A percentile compares a stretch with the other conserved stretches of the same genome.
These are phyloP conservation scores for Axinella damicornis DNA, from an alignment of 37 sponge, comb jelly and placozoan genomes.

Conservation along the genomic window DNA sequence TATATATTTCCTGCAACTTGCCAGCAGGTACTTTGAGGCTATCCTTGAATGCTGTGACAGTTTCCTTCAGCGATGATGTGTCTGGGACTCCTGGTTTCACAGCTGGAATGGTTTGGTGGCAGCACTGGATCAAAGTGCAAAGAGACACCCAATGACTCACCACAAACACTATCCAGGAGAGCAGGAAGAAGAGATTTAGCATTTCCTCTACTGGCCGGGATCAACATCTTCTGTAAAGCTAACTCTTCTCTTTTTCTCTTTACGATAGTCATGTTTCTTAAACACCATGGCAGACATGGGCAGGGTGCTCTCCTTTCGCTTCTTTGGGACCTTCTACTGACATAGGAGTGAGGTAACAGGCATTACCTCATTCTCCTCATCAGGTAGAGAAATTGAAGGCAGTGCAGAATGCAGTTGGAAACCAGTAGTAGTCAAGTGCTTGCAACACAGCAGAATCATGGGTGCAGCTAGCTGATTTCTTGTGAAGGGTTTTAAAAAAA, in stretches of 20 bases:
- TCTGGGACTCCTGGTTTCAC: too few relatives aligned
- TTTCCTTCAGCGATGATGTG: background rate
- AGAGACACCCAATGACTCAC: slow-evolving; percentile 38
- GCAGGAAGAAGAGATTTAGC: slow-evolving; percentile 12
- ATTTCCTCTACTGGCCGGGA: slow-evolving; percentile 49
- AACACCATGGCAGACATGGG: slow-evolving; percentile 25
- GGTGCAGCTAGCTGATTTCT: slow-evolving; percentile 63
- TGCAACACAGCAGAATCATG: slow-evolving; percentile 68
- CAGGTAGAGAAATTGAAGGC: too few relatives aligned
- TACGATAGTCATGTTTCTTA: slow-evolving; percentile 45
- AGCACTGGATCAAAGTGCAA: too few relatives aligned
- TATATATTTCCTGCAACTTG: slow-evolving; percentile 6
- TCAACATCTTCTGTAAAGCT: slow-evolving; percentile 50
- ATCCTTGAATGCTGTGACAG: slow-evolving; percentile 44
- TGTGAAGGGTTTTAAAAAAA: slow-evolving; percentile 5
- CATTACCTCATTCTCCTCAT: too few relatives aligned
- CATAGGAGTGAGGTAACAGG: too few relatives aligned
- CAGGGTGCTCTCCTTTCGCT: too few relatives aligned
- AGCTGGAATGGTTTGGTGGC: too few relatives aligned
- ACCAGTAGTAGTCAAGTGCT: slow-evolving; percentile 32
- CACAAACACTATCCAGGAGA: slow-evolving; percentile 44
- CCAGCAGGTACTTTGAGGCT: slow-evolving; percentile 6
- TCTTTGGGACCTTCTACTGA: too few relatives aligned
- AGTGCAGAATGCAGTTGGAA: too few relatives aligned
- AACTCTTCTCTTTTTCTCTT: slow-evolving; percentile 33